Evolutionary conservation across 2,888 invertebrate genomes (phyloP), one percentile per base, ranked within the genome.

Genomic region (Malacosoma neustria): DNA sequence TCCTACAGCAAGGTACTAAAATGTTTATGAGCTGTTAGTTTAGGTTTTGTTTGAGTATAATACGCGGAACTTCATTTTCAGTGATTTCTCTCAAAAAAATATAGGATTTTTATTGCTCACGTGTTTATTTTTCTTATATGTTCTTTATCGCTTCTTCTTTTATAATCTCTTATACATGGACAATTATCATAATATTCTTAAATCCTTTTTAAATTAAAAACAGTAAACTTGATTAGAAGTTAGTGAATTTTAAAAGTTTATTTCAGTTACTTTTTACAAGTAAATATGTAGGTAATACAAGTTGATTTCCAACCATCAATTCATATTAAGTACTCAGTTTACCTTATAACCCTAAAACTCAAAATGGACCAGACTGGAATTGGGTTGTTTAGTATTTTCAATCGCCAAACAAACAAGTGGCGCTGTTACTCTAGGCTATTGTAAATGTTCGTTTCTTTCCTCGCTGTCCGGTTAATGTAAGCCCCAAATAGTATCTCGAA

Each of bases 401-500:
- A 29, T 36, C 33, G 13, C 30, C 33, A 14, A n/a, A 9, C 40
- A 37, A 32, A 35, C 30, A 31, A 29, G 33, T 32, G 34, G 33
- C 36, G 39, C 36, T 41, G 46, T 42, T 42, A 48, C 41, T 48
- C 46, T 61, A 61, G 61, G 63, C 62, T 57, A 63, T 66, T 64
- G 52, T 46, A 46, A 48, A 47, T 48, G 44, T 49, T 34, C 48
- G 44, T 43, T 48, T 38, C 32, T 40, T 52, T 47, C 44, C 46
- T 43, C 46, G 49, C 54, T 39, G 43, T 43, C 36, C 47, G 45
- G 42, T 52, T 36, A 35, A 57, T 61, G 57, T 49, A 52, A 56
- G 54, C 56, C 51, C 51, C 49, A 54, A 65, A 62, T 59, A 55
- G 46, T 50, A 51, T 50, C 46, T 48, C 51, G 54, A 50, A 48